Base-by-base conservation (phyloP, 2,113 vertebrate genomes). In the Cephalopterus ornatus region DNA sequence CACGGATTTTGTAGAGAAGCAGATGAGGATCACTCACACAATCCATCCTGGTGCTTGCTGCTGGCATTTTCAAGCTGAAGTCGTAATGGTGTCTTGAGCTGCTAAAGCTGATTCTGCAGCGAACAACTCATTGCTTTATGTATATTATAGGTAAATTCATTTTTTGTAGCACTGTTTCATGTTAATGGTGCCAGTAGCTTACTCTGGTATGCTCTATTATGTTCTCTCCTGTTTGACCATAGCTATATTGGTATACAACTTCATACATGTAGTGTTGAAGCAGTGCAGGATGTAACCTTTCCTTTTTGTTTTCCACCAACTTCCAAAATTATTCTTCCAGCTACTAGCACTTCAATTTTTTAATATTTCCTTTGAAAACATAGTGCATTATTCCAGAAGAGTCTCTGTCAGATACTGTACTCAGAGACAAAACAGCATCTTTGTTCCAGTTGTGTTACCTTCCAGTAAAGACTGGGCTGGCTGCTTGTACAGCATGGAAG, bases 21-120 rank as follows among this genome's bases (percentile, higher is more conserved):
- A 24, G 19, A 44, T 4, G 41, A 61, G 63, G 63, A 53, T 24
- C 55, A 7, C 30, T 78, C 37, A 5, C 26, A 14, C 19, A 37
- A 42, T 11, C 39, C 35, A 5, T 65, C 13, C 35, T 0, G 0
- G 18, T 74, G 66, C 58, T 37, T 27, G 61, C 39, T 2, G 2
- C 53, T 41, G 53, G 28, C 27, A 21, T 63, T 63, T 61, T 68
- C 49, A 21, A 37, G 55, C n/a, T 78, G 49, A 55, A 74, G 33
- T n/a, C 8, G 1, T n/a, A 61, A 47, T 0, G 0, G 33, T 41
- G 46, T 55, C 73, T 55, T 46, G 49, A 79, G 78, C 35, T 55
- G 50, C 61, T 78, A 21, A 53, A 47, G 39, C 55, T 35, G 67
- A 74, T 78, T 74, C 77, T 65, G 49, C 50, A 56, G 46, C 15